Percentiles rank a stretch among this genome's conserved stretches.
Conservation (phyloP, 2,888 invertebrate genomes). For the Melinopterus prodromus region DNA sequence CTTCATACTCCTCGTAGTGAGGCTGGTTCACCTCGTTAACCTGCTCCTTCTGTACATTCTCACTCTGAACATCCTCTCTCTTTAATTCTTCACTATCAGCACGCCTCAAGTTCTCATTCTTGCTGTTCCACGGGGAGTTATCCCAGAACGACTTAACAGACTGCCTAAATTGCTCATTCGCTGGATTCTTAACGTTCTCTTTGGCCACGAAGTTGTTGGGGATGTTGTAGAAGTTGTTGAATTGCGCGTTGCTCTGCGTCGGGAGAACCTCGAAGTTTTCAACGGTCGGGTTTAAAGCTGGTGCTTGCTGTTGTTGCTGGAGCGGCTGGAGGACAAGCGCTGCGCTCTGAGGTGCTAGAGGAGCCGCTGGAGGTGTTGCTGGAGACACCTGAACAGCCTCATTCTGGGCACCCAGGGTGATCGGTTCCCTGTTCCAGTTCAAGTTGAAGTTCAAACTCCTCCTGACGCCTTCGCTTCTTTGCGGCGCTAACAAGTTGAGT, state of each 20-base stretch:
- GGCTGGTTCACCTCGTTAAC: conserved; percentile 32
- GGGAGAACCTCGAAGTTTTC: conserved; percentile 25
- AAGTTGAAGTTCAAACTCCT: conserved; percentile 57
- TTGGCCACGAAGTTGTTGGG: conserved; percentile 25
- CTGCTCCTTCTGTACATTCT: conserved; percentile 28
- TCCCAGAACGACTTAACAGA: conserved; percentile 45
- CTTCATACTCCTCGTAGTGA: conserved; percentile 28
- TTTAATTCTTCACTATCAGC: conserved; percentile 24
- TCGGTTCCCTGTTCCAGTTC: conserved; percentile 55
- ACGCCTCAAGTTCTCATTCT: conserved; percentile 1
- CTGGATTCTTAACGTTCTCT: not conserved
- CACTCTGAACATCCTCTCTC: conserved; percentile 29
- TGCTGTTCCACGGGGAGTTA: conserved; percentile 36
- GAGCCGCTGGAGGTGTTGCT: conserved; percentile 34
- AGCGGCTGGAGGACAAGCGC: conserved; percentile 28
- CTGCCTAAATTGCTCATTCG: conserved; percentile 35
- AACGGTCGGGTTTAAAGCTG: conserved; percentile 25
- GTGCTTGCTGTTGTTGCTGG: conserved; percentile 38
- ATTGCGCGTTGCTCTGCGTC: conserved; percentile 31
- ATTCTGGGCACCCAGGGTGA: conserved; percentile 35
- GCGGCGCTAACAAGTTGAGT: conserved; percentile 27
- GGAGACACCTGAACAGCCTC: conserved; percentile 42
- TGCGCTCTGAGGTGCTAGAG: conserved; percentile 24
- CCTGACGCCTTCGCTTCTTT: conserved; percentile 52
- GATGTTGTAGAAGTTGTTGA: conserved; percentile 38